Evolutionary conservation across 2,113 vertebrate species (phyloP), one percentile per base, ranked within the genome.

Genomic region (Epinephelus lanceolatus): DNA sequence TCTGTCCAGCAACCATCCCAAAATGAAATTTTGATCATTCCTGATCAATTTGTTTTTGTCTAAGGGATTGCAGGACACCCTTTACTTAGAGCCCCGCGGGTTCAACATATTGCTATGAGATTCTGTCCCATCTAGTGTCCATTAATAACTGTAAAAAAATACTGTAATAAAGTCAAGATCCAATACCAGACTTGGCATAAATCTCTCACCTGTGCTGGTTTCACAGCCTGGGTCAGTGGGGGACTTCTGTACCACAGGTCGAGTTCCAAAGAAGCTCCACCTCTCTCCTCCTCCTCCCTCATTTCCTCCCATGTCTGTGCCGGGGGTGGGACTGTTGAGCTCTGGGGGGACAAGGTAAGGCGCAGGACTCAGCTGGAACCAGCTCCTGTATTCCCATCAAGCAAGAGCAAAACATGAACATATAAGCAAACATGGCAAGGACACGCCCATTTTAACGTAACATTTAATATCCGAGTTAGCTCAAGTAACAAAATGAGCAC

Each of bases 191-290:
- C 6, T 49, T 47, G 2, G 27, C 1, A n/a, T 45, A 51, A 71
- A 52, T 60, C n/a, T n/a, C 74, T 91, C 82, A 95, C 95, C 93
- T 82, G 91, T 79, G 71, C 88, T 83, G 53, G 81, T 90, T 12
- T 95, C 94, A 78, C 91, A 94, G 96, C 97, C 97, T 25, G 97
- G 94, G 79, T 98, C 98, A 61, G 93, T 97, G 73, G 93, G 93
- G n/a, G 97, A 96, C 90, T 97, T 99, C 94, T 97, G 97, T 25
- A 98, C 92, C 69, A 93, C 92, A 60, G 97, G 76, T 76, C 95
- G 95, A 8, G 96, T 94, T 89, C 96, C 97, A 94, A 99, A 99
- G 74, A 97, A 88, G 68, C 92, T 97, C 97, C 98, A 99, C 74
- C 94, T 96, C 52, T 99, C 98, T 62, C 95, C 91, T 30, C 92